Evolutionary conservation across 1,140 invertebrate genomes (phyloP), one percentile per base, ranked within the genome.

Genomic region (Euwallacea fornicatus): DNA sequence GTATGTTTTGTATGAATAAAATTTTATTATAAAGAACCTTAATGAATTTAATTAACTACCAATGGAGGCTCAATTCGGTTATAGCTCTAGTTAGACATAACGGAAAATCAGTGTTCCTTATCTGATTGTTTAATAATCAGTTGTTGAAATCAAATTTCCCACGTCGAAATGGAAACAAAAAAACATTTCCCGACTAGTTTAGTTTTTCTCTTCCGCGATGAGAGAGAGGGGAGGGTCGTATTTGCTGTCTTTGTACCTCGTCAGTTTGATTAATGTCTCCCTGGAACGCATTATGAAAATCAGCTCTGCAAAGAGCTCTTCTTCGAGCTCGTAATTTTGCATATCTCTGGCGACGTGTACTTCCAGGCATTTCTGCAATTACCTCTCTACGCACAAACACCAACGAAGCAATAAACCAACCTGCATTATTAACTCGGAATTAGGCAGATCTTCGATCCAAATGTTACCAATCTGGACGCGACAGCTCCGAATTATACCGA

Each of bases 271-370:
- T n/a, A 66, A 56, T 6, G 66, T 47, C 42, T 74, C 73, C 44
- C 66, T 42, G 16, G 73, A 74, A 62, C 73, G 47, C 69, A 74
- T 74, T 42, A 74, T 69, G 16, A 74, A 74, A 16, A 74, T 65
- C n/a, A 74, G 41, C 61, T 72, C 42, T 4, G 69, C 43, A 33
- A 44, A 74, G 8, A 74, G 46, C 8, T 72, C 60, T 66, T 74
- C 69, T 69, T 74, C 73, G 9, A 72, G 54, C 9, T 72, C 69
- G 60, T 58, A 72, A 56, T 65, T 60, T 42, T 70, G n/a, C 69
- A 72, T 65, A 61, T 74, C 73, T 66, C 73, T 58, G 21, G 64
- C 63, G 7, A 74, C 10, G 53, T 72, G 72, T 21, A 74, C 44
- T 43, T 74, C 73, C 44, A 72, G 47, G 42, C 73, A 74, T 63